phyloP scores from a whole-genome alignment of 2,113 vertebrate species.

The Dolichotis patagonum region DNA sequence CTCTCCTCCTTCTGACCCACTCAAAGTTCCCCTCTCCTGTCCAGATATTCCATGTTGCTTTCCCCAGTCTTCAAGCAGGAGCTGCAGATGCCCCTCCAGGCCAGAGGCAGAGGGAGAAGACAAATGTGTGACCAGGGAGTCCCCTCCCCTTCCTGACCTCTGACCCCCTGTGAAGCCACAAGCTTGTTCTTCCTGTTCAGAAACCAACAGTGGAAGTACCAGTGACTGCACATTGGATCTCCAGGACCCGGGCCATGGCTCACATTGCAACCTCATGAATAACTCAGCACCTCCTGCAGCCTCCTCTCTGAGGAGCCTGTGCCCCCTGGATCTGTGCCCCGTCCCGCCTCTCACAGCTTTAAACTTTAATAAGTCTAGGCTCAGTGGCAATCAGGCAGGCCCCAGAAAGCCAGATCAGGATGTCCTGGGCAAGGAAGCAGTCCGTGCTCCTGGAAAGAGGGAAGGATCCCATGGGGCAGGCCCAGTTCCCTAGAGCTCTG shows the following conservation, averaged over 20 bases:
- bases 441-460: background rate
- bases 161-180: background rate
- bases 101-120: background rate
- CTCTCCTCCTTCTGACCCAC: background rate
- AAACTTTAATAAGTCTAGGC: slow-evolving; percentile 74
- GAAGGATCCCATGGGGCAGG: background rate
- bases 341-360: slow-evolving; percentile 11
- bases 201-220: slow-evolving; percentile 24
- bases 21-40: background rate
- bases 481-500: background rate
- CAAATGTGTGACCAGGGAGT: background rate
- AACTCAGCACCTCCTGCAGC: slow-evolving; percentile 66
- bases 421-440: background rate
- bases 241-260: slow-evolving; percentile 8
- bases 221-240: background rate
- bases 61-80: background rate
- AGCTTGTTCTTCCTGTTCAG: background rate
- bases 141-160: background rate
- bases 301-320: background rate
- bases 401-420: background rate
- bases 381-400: background rate
- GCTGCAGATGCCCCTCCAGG: background rate
- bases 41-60: background rate
- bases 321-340: background rate
- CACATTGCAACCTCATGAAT: slow-evolving; percentile 78